A percentile compares a stretch with the other conserved stretches of the same genome.
phyloP scores from a whole-genome alignment of 2,888 invertebrate species.

The Cheilosia impressa region DNA sequence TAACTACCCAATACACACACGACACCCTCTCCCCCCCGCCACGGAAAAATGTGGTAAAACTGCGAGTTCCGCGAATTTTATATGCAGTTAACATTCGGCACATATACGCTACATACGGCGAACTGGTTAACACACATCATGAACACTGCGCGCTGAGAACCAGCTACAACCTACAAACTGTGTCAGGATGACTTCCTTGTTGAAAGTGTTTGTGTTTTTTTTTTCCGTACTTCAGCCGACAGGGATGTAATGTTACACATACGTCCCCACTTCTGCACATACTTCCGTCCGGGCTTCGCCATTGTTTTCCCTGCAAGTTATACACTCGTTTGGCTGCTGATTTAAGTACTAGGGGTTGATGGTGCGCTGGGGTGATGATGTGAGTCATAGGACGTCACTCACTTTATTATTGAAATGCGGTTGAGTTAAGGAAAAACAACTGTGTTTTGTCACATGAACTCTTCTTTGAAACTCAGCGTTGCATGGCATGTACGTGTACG shows the following conservation, averaged over 20 bases:
- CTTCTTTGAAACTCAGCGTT: not conserved
- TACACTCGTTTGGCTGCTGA: conserved; percentile 22
- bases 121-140: conserved; percentile 6
- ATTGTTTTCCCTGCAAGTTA: conserved; percentile 25
- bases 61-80: conserved; percentile 41
- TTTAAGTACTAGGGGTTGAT: conserved; percentile 27
- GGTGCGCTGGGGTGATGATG: not conserved
- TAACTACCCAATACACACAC: not conserved
- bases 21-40: not conserved
- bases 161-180: conserved; percentile 23
- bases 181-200: conserved; percentile 48
- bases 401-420: conserved; percentile 22
- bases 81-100: conserved; percentile 47
- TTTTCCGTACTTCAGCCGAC: not conserved
- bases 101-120: conserved; percentile 22
- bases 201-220: not conserved
- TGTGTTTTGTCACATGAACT: not conserved
- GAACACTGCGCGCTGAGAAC: conserved; percentile 1
- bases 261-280: conserved; percentile 8
- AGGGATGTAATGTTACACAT: conserved; percentile 23
- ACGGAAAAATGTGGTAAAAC: conserved; percentile 8
- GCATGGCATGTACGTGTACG: not conserved
- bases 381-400: conserved; percentile 17
- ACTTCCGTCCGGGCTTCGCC: not conserved
- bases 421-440: not conserved